phyloP scores from a whole-genome alignment of 2,888 invertebrate species.

The Heliconius erato region DNA sequence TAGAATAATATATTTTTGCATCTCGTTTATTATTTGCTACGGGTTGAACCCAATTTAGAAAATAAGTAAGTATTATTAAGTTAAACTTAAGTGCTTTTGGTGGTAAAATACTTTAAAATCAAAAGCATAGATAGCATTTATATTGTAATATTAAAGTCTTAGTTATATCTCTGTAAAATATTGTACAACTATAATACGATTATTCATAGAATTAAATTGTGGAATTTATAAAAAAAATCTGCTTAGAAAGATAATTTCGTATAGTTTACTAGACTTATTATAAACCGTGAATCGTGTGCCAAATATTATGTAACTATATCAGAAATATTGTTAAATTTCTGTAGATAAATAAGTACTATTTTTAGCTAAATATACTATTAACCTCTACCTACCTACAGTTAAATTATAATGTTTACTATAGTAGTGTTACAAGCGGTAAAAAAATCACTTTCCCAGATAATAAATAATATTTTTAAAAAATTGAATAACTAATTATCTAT shows the following conservation, averaged over 20 bases:
- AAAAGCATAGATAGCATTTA: slow-evolving; percentile 31
- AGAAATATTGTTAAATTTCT: slow-evolving; percentile 3
- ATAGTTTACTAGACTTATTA: not conserved
- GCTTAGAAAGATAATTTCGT: not conserved
- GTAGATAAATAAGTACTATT: not conserved
- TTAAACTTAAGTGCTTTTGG: slow-evolving; percentile 35
- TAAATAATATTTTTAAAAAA: too few species aligned
- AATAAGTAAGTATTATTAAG: slow-evolving; percentile 29
- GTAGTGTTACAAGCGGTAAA: not conserved
- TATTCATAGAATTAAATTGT: not conserved
- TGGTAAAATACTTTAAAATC: slow-evolving; percentile 30
- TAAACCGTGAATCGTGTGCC: slow-evolving; percentile 70
- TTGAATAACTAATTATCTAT: not conserved
- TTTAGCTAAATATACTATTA: not conserved
- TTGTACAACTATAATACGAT: not conserved
- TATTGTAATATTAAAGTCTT: slow-evolving; percentile 10
- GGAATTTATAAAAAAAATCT: not conserved
- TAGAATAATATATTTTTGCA: slow-evolving; percentile 34
- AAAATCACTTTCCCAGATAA: too few species aligned
- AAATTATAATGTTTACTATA: not conserved
- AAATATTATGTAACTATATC: slow-evolving; percentile 54
- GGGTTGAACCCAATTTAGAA: slow-evolving; percentile 44
- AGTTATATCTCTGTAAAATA: slow-evolving; percentile 21
- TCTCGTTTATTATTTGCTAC: slow-evolving; percentile 29
- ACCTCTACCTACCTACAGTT: slow-evolving; percentile 8